phyloP scores from a whole-genome alignment of 2,888 invertebrate species.

The Poecilus cupreus region DNA sequence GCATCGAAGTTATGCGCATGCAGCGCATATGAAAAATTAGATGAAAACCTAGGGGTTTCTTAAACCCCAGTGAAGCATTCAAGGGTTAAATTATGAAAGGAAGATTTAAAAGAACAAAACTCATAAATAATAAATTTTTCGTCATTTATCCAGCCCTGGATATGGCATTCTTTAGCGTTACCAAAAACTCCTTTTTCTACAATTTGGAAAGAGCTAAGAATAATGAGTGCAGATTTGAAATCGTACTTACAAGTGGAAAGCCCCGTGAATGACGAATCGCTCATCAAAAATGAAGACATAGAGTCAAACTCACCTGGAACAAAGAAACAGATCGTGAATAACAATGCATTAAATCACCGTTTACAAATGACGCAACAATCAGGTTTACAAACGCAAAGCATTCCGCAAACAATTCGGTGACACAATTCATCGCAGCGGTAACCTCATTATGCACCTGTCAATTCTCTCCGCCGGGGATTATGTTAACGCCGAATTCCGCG shows the following conservation, averaged over 20 bases:
- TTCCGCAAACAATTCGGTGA: constrained; percentile 39
- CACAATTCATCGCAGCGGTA: constrained; percentile 39
- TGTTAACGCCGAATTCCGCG: constrained; percentile 52
- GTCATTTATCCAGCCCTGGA: no score
- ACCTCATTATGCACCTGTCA: constrained; percentile 57
- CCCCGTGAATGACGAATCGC: not conserved
- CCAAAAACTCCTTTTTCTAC: no score
- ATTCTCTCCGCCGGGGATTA: constrained; percentile 49
- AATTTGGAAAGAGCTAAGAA: not conserved
- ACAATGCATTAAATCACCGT: constrained; percentile 35
- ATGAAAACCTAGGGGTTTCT: no score
- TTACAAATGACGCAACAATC: constrained; percentile 41
- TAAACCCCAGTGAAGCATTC: no score
- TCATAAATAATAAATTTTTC: no score
- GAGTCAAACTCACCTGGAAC: constrained; percentile 49
- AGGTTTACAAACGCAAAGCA: constrained; percentile 22
- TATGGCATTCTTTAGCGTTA: no score
- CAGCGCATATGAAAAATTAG: no score
- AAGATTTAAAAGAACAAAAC: no score
- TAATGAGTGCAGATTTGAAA: not conserved
- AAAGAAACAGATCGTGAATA: constrained; percentile 47
- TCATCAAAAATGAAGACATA: constrained; percentile 27
- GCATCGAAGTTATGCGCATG: no score
- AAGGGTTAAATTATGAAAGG: no score
- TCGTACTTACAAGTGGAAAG: not conserved